Evolutionary conservation across 2,113 vertebrate species (phyloP), one percentile per base, ranked within the genome.

Genomic region (Alosa alosa): DNA sequence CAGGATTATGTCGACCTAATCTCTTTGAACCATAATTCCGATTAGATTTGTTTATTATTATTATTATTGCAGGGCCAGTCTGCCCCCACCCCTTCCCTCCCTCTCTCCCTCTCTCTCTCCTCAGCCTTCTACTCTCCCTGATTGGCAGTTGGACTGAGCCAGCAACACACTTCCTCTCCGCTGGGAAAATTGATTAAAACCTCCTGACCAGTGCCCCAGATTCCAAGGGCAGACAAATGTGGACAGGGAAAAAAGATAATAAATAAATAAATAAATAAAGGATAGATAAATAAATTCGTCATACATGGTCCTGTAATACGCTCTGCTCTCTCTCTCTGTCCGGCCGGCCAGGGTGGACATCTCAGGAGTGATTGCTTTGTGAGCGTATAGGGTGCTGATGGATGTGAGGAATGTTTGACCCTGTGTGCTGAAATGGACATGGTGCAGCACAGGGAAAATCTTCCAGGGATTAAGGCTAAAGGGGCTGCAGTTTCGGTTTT

Each of bases 1-100:
- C 86, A 83, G 93, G 95, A 96, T 96, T 95, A 96, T 90, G 87
- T 90, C 52, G 88, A 89, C 88, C 88, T 95, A 96, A 96, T 96
- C 95, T 93, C 93, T 94, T 95, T 93, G 91, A 84, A 92, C 86
- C 91, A 93, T 95, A 95, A 95, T 94, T 95, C 94, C 93, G 94
- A 95, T 95, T 94, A 94, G 90, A 93, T 94, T 95, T 93, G 86
- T 86, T 60, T 92, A 90, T 94, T 94, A 93, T 94, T 95, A 94
- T 94, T 95, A 94, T 94, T 95, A 95, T 95, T 95, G 89, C 91
- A 90, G 88, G 91, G 92, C 93, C 93, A 90, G 88, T 89, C 75
- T 89, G 91, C 89, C 90, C 85, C 89, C 11, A 39, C 13, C 11
- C 68, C 68, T 3, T 13, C 13, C 13, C 31, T 4, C 68, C 68